Percentiles rank a stretch among this genome's conserved stretches.
phyloP scores from a whole-genome alignment of 2,888 invertebrate species.

The Drosophila melanosoma region DNA sequence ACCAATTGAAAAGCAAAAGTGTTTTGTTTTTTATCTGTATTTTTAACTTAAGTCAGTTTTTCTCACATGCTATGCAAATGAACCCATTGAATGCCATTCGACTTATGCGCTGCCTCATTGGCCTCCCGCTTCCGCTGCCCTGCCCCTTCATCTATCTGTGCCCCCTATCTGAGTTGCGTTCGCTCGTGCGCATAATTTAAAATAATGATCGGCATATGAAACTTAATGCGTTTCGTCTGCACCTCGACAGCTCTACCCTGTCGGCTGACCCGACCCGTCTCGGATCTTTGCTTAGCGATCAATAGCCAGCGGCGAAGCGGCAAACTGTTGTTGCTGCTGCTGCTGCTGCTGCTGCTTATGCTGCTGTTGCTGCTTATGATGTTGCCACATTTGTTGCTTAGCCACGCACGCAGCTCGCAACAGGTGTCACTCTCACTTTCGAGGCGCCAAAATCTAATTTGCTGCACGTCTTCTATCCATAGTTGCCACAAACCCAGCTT shows the following conservation, averaged over 20 bases:
- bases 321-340: slow-evolving; percentile 22
- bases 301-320: slow-evolving; percentile 42
- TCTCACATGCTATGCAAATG: slow-evolving; percentile 70
- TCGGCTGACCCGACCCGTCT: slow-evolving; percentile 31
- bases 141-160: neutral
- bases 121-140: slow-evolving; percentile 13
- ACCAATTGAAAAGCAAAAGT: slow-evolving; percentile 60
- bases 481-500: neutral
- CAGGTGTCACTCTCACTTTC: slow-evolving; percentile 77
- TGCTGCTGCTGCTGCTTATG: slow-evolving; percentile 25
- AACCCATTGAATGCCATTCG: slow-evolving; percentile 65
- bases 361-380: slow-evolving; percentile 44
- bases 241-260: slow-evolving; percentile 18
- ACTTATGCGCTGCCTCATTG: slow-evolving; percentile 64
- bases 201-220: slow-evolving; percentile 77
- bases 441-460: slow-evolving; percentile 57
- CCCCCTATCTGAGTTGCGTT: slow-evolving; percentile 29
- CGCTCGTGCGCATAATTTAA: slow-evolving; percentile 80
- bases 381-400: slow-evolving; percentile 57
- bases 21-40: slow-evolving; percentile 15
- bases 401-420: slow-evolving; percentile 57
- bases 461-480: slow-evolving; percentile 13
- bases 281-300: slow-evolving; percentile 67
- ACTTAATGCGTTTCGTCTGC: slow-evolving; percentile 77
- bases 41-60: slow-evolving; percentile 54